Percentiles rank a stretch among this genome's conserved stretches.
Conservation (phyloP, 2,113 vertebrate genomes). For the Chaetodon trifascialis region DNA sequence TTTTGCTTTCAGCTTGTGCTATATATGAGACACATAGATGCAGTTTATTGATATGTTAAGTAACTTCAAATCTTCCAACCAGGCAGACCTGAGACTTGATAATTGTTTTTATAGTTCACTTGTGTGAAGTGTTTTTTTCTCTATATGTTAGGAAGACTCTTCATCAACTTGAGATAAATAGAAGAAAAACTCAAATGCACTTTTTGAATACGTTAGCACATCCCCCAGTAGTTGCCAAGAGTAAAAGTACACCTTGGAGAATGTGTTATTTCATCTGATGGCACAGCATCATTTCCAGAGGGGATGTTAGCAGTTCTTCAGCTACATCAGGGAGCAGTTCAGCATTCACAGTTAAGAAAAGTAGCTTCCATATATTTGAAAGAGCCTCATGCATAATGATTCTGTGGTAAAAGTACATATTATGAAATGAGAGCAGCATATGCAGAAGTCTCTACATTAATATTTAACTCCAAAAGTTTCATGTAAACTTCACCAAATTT, state of each 20-base stretch:
- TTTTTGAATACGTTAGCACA: not conserved
- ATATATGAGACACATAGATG: not conserved
- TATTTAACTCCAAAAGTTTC: conserved; percentile 1
- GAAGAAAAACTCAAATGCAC: not conserved
- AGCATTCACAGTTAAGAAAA: not conserved
- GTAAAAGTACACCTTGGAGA: not conserved
- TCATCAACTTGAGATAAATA: not conserved
- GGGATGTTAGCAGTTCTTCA: not conserved
- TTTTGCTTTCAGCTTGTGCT: not conserved
- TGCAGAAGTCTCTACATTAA: not conserved
- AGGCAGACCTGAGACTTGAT: not conserved
- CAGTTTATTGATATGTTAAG: not conserved
- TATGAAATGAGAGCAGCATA: not conserved
- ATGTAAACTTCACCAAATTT: not conserved
- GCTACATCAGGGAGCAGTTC: not conserved
- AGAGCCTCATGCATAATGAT: not conserved
- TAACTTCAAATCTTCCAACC: not conserved
- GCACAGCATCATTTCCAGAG: not conserved
- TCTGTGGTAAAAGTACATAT: conserved; percentile 4
- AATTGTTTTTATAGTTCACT: not conserved
- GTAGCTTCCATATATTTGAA: conserved; percentile 2
- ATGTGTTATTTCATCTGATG: not conserved
- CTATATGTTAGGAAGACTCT: not conserved
- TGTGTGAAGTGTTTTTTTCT: not conserved
- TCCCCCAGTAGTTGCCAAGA: not conserved